Evolutionary conservation across 2,113 vertebrate species (phyloP).

Genomic region (Dasypus novemcinctus): DNA sequence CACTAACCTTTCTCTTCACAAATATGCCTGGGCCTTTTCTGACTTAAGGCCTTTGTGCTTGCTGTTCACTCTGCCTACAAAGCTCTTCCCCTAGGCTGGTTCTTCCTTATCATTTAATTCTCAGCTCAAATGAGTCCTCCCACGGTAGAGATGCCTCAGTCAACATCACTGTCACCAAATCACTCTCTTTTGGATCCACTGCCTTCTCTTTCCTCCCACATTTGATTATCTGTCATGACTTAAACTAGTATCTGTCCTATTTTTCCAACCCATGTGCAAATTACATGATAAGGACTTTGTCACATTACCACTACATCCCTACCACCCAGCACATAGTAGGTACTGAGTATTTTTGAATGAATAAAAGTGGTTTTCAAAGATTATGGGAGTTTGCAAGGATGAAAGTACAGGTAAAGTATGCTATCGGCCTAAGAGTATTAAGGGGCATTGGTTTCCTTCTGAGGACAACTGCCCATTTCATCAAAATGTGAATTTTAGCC

Average conservation of each 20-base stretch:
- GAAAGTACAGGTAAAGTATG: background rate
- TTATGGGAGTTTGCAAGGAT: background rate
- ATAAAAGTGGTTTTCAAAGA: background rate
- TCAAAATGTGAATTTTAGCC: fast-evolving
- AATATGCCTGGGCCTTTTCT: background rate
- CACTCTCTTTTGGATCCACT: background rate
- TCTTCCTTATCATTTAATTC: background rate
- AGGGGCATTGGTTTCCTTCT: background rate
- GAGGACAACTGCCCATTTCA: slow-evolving; percentile 6
- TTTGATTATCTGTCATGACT: background rate
- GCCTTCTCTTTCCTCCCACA: background rate
- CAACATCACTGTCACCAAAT: background rate
- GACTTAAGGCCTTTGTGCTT: background rate
- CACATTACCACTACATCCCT: background rate
- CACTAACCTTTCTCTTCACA: background rate
- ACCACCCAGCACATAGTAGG: background rate
- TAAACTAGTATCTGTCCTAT: background rate
- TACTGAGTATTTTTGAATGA: background rate
- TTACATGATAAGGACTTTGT: background rate
- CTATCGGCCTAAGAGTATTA: background rate
- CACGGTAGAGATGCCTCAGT: background rate
- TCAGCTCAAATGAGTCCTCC: background rate
- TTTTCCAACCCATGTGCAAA: background rate
- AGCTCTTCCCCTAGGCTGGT: background rate
- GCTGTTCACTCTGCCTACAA: background rate